Base-by-base conservation (phyloP, 37 sponge, comb jelly and placozoan species). In the Oopsacas minuta region DNA sequence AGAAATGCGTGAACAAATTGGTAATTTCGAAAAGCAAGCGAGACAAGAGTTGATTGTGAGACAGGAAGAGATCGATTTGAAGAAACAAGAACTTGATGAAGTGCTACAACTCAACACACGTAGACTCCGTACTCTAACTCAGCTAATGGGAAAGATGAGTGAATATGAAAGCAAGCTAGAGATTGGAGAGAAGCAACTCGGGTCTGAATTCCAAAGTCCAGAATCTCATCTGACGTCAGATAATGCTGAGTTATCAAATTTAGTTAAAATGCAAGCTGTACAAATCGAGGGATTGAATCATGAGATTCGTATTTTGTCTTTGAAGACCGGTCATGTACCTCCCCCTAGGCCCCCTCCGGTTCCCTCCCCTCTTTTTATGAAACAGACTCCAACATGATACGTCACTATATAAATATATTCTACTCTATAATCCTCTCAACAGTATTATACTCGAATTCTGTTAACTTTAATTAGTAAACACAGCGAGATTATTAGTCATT, bases 251-350 rank as follows among this genome's bases (percentile, higher is more conserved):
- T 12, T 37, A 52, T 5, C 53, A 22, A 84, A 90, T 38, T 69
- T 97, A 25, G 87, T 94, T 0, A 61, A 87, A 7, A 39, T 93
- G 35, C 98, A 97, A 61, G 83, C 89, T 0, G 81, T 82, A 39
- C 96, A 97, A 52, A 87, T 97, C 23, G 88, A 91, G 37, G 86
- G 88, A 35, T 69, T 97, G 37, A 88, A 88, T 84, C 91, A 87
- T 23, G 98, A 94, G 81, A 94, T 97, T 51, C 81, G 85, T 30
- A 38, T 88, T 0, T 92, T 97, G 23, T 90, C 88, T 0, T 83
- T 53, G 23, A 97, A 97, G 53, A 96, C 92, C n/a, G 92, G 95
- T 5, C 93, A 91, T 85, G 87, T 93, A 38, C 85, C 93, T 35
- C 95, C 98, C 1, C 96, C 96, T 39, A 53, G 86, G 0, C 91